phyloP scores from a whole-genome alignment of 2,797 vertebrate species.

The Leuciscus waleckii region DNA sequence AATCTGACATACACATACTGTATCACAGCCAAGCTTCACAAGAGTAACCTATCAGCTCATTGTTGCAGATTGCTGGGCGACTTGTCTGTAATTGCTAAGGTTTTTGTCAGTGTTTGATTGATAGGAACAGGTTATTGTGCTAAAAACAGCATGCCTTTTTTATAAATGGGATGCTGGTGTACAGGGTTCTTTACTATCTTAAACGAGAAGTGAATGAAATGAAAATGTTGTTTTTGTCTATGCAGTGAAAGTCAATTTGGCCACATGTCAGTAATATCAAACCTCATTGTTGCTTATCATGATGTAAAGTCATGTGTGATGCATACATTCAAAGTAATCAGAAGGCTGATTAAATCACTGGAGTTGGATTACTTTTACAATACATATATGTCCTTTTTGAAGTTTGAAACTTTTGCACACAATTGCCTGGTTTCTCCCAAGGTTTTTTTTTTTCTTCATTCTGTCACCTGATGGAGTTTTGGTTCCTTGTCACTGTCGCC shows the following conservation, averaged over 20 bases:
- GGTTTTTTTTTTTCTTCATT: too few relatives aligned
- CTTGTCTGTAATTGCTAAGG: background rate
- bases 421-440: background rate
- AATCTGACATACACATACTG: slow-evolving; percentile 39
- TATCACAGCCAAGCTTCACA: background rate
- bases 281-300: background rate
- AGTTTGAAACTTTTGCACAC: background rate
- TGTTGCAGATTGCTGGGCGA: background rate
- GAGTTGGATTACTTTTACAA: background rate
- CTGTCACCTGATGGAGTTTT: too few relatives aligned
- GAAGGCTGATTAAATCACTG: background rate
- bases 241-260: background rate
- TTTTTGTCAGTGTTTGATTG: slow-evolving; percentile 1
- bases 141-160: background rate
- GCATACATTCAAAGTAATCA: background rate
- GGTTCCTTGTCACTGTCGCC: too few relatives aligned
- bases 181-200: background rate
- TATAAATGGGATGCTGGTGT: background rate
- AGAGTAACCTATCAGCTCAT: background rate
- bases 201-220: background rate
- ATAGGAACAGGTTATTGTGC: background rate
- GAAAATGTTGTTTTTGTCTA: background rate
- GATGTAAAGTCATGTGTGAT: too few relatives aligned
- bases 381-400: background rate
- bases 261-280: too few relatives aligned